Conservation (phyloP, 2,113 vertebrate genomes). For the Mola mola region DNA sequence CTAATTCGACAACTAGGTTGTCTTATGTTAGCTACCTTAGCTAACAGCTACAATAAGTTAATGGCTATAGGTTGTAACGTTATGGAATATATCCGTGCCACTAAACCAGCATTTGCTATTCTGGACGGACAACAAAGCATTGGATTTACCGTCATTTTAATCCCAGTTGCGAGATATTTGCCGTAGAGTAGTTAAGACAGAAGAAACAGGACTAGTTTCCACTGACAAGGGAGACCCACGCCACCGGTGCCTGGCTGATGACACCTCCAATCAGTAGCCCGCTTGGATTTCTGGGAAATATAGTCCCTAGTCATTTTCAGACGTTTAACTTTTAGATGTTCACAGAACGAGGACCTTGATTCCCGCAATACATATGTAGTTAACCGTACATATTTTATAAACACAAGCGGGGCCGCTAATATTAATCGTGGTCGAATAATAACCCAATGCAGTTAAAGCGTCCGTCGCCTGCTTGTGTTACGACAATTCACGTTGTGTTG, state of each 20-base stretch:
- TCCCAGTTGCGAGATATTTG: background rate
- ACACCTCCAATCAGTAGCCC: constrained; percentile 34
- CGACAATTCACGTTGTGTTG: constrained; percentile 57
- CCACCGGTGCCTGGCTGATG: constrained; percentile 76
- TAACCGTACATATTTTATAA: rapidly evolving
- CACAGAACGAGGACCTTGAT: background rate
- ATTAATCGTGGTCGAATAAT: background rate
- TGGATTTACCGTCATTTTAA: constrained; percentile 76
- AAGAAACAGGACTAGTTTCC: constrained; percentile 23
- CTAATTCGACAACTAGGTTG: constrained; percentile 28
- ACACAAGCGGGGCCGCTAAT: rapidly evolving
- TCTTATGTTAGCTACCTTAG: constrained; percentile 48
- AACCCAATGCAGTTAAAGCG: background rate
- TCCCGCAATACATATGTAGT: rapidly evolving
- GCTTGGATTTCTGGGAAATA: constrained; percentile 62
- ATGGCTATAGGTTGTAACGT: background rate
- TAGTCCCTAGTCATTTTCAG: constrained; percentile 30
- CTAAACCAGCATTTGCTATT: background rate
- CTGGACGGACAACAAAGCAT: rapidly evolving
- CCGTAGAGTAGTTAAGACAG: background rate
- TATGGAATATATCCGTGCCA: background rate
- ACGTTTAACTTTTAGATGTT: background rate
- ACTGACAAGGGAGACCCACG: constrained; percentile 68
- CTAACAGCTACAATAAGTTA: constrained; percentile 41
- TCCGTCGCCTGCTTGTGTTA: constrained; percentile 8